Evolutionary conservation across 2,113 vertebrate genomes (phyloP).

Genomic region (Morone chrysops): DNA sequence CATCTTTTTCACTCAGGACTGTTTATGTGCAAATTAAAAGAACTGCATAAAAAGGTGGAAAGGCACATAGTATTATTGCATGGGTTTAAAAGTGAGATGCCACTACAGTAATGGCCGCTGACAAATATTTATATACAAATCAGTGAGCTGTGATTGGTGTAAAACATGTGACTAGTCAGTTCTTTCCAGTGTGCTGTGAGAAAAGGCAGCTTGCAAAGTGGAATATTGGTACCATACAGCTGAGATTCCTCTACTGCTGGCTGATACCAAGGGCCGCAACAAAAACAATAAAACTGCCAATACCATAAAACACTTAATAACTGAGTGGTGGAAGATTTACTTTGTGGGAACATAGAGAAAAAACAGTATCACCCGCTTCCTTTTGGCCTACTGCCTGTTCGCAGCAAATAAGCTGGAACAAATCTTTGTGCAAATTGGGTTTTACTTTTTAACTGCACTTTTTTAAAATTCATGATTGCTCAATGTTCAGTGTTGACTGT

Average conservation of each 20-base stretch:
- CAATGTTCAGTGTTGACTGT: background rate
- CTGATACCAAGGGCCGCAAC: background rate
- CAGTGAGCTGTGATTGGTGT: background rate
- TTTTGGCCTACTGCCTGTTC: background rate
- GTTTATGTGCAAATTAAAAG: no score
- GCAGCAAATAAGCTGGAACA: constrained; percentile 12
- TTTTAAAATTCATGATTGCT: background rate
- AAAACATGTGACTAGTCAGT: background rate
- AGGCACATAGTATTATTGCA: background rate
- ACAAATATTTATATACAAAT: no score
- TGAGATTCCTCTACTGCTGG: background rate
- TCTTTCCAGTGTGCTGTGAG: background rate
- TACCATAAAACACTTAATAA: constrained; percentile 30
- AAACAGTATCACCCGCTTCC: constrained; percentile 7
- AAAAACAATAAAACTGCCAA: constrained; percentile 25
- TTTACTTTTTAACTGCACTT: background rate
- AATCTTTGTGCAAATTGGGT: constrained; percentile 7
- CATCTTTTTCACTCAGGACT: no score
- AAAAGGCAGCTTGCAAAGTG: constrained; percentile 12
- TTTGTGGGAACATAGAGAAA: background rate
- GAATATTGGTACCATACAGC: constrained; percentile 28
- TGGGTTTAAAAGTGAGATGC: background rate
- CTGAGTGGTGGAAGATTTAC: background rate
- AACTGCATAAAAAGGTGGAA: no score
- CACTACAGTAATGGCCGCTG: background rate